phyloP scores from a whole-genome alignment of 2,113 vertebrate genomes.

The Tenebrosternarchus preto region DNA sequence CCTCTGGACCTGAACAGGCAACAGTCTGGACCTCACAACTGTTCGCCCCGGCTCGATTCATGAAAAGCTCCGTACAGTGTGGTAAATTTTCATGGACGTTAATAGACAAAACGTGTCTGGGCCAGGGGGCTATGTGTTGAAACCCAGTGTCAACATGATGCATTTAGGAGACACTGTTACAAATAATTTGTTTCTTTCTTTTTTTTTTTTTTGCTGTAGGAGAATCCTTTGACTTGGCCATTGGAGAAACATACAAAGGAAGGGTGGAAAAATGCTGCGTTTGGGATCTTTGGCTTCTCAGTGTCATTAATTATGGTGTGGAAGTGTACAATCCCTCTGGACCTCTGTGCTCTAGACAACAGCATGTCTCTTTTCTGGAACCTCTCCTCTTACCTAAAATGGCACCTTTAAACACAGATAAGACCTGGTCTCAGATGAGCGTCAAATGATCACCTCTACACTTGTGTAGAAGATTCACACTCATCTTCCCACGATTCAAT shows the following conservation, averaged over 20 bases:
- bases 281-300: not conserved
- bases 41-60: conserved; percentile 28
- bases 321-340: not conserved
- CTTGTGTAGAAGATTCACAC: not conserved
- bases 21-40: conserved; percentile 30
- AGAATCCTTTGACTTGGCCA: not conserved
- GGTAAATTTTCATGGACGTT: conserved; percentile 32
- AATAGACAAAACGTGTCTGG: conserved; percentile 12
- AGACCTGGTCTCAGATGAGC: not conserved
- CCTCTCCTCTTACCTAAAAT: not conserved
- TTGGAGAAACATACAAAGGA: conserved; percentile 32
- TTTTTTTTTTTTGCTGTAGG: not conserved
- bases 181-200: not conserved
- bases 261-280: conserved; percentile 17
- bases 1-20: conserved; percentile 20
- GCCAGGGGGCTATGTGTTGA: not conserved
- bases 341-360: not conserved
- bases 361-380: not conserved
- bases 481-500: not conserved
- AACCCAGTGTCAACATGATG: conserved; percentile 16
- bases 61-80: conserved; percentile 44
- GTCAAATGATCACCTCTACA: not conserved
- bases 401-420: not conserved
- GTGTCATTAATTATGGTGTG: conserved; percentile 22
- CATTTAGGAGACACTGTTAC: not conserved